Base-by-base conservation (phyloP, 2,113 vertebrate genomes). In the Plectropomus leopardus region DNA sequence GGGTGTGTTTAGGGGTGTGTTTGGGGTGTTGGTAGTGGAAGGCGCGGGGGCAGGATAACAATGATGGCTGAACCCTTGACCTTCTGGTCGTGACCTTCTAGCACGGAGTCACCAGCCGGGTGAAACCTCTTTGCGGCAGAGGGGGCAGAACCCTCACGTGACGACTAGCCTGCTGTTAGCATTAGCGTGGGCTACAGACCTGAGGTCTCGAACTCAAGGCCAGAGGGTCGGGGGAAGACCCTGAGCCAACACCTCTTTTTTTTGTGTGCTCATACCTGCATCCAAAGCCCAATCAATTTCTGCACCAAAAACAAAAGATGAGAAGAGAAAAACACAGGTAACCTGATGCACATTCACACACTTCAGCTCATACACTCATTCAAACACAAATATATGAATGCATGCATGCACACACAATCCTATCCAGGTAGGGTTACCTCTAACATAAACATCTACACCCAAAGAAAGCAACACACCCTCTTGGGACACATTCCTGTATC, bases 51-150 rank as follows among this genome's bases (percentile, higher is more conserved):
- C 73, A 75, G 74, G 73, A 82, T 84, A 90, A 91, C 88, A 89
- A 88, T 90, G 83, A 90, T 84, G 85, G 45, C 83, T 89, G 92
- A 94, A 92, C 89, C 91, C 58, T 86, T 88, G 80, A 90, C 91
- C 92, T 87, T 64, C 48, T 84, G 80, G 75, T 88, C 40, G 24
- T 89, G 89, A 92, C 88, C 87, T 89, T 85, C 78, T 7, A 72
- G 75, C 65, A 68, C 2, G 3, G 40, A 72, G 83, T 89, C 84
- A 83, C 73, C 70, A 72, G 73, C 63, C 54, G 68, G 71, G 80
- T 54, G 75, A 82, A 89, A 61, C 71, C 66, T 83, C 75, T 84
- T 69, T 57, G 63, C 16, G 14, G 73, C 51, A 54, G 71, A 11
- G 32, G 65, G 66, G 72, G 44, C 28, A 5, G 24, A 42, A 23